phyloP scores from a whole-genome alignment of 2,113 vertebrate species.

The Tragelaphus scriptus region DNA sequence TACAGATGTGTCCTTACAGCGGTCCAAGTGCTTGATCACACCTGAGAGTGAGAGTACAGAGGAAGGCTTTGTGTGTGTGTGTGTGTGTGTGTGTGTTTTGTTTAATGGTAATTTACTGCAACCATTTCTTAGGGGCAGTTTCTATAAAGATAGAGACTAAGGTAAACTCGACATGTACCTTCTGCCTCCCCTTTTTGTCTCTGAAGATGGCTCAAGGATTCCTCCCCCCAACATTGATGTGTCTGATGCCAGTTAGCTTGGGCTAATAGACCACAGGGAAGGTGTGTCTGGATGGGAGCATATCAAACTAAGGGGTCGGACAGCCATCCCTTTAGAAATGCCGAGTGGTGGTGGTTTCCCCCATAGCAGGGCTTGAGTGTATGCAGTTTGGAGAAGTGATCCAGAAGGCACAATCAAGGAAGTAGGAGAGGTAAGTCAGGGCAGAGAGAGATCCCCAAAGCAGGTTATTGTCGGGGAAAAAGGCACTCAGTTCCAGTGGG shows the following conservation, averaged over 20 bases:
- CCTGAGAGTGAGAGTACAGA: neutral
- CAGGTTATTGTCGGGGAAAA: neutral
- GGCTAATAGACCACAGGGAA: neutral
- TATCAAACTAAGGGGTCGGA: neutral
- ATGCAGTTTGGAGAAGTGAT: neutral
- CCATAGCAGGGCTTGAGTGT: neutral
- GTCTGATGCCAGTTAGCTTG: neutral
- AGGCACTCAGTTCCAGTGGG: neutral
- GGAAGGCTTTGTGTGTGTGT: neutral
- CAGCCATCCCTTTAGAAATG: neutral
- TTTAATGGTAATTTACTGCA: neutral
- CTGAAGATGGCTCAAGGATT: neutral
- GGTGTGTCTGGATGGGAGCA: neutral
- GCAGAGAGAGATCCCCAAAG: neutral
- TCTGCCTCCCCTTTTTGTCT: neutral
- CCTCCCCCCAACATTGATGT: neutral
- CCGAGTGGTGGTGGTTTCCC: neutral
- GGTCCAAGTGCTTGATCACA: neutral
- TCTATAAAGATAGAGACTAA: neutral
- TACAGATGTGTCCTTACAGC: neutral
- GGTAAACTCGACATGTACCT: neutral
- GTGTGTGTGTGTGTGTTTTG: neutral
- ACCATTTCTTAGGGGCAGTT: neutral
- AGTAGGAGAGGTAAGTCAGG: neutral
- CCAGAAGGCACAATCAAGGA: neutral